Percentiles rank a stretch among this genome's conserved stretches.
phyloP scores from a whole-genome alignment of 2,888 invertebrate species.

The Quadriops clusia region DNA sequence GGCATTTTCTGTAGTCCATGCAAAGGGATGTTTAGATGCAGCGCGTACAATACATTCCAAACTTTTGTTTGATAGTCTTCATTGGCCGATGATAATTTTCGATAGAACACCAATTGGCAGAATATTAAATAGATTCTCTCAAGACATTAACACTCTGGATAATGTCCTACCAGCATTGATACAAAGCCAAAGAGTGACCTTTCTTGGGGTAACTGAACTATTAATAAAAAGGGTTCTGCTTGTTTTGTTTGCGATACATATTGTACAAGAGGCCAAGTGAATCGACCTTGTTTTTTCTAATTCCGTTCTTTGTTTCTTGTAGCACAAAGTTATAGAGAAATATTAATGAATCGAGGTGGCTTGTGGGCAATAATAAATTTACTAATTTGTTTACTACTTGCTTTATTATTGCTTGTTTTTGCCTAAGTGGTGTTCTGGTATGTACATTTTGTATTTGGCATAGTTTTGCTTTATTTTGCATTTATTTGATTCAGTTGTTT shows the following conservation, averaged over 20 bases:
- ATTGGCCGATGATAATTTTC: slow-evolving; percentile 47
- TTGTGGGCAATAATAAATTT: too few species aligned
- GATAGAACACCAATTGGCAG: slow-evolving; percentile 52
- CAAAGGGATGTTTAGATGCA: slow-evolving; percentile 33
- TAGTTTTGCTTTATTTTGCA: slow-evolving; percentile 5
- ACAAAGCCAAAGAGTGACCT: slow-evolving; percentile 33
- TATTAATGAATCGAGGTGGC: too few species aligned
- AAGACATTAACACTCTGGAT: slow-evolving; percentile 46
- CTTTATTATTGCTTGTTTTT: slow-evolving; percentile 5
- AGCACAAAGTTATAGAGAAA: too few species aligned
- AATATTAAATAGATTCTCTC: slow-evolving; percentile 48
- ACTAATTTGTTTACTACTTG: too few species aligned
- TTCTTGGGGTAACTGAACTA: slow-evolving; percentile 36
- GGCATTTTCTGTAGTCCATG: slow-evolving; percentile 32
- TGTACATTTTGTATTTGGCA: slow-evolving; percentile 4
- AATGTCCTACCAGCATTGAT: slow-evolving; percentile 34
- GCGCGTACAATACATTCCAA: slow-evolving; percentile 38
- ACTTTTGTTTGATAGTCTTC: slow-evolving; percentile 40
- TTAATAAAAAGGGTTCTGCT: too few species aligned
- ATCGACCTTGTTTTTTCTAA: too few species aligned
- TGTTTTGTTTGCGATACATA: too few species aligned
- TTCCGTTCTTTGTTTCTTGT: too few species aligned
- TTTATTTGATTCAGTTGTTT: slow-evolving; percentile 6
- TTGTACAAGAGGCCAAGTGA: too few species aligned
- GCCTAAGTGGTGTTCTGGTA: neutral